Conservation (phyloP, 2,113 vertebrate genomes). For the Stigmatopora nigra region DNA sequence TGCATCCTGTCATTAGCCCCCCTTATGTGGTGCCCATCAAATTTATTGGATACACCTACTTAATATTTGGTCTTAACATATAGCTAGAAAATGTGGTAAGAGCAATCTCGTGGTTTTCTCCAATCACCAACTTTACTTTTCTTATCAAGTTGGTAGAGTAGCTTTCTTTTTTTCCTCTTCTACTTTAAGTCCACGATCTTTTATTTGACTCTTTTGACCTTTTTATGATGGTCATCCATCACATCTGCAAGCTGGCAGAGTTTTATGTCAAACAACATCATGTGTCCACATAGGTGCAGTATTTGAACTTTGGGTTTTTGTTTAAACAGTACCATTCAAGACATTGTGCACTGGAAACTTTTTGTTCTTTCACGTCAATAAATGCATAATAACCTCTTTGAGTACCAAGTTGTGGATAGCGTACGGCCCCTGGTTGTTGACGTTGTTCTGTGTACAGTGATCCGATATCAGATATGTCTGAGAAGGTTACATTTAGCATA, state of each 20-base stretch:
- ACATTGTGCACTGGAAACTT: neutral
- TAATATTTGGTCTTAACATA: too few relatives aligned
- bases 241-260: neutral
- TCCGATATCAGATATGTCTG: too few relatives aligned
- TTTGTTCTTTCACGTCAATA: neutral
- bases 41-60: neutral
- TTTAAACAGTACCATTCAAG: neutral
- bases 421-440: neutral
- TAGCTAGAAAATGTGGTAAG: neutral
- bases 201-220: neutral
- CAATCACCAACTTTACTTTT: too few relatives aligned
- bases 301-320: constrained; percentile 4
- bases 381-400: neutral
- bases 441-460: neutral
- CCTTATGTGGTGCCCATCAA: neutral
- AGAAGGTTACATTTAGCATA: too few relatives aligned
- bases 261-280: neutral
- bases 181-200: neutral
- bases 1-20: constrained; percentile 1
- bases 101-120: neutral
- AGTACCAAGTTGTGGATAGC: neutral
- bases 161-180: too few relatives aligned
- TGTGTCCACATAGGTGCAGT: neutral
- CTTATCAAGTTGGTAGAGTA: too few relatives aligned
- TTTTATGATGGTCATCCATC: neutral